A percentile compares a stretch with the other conserved stretches of the same genome.
Evolutionary conservation across 2,113 vertebrate species (phyloP).

Genomic region (Terrapene triunguis): DNA sequence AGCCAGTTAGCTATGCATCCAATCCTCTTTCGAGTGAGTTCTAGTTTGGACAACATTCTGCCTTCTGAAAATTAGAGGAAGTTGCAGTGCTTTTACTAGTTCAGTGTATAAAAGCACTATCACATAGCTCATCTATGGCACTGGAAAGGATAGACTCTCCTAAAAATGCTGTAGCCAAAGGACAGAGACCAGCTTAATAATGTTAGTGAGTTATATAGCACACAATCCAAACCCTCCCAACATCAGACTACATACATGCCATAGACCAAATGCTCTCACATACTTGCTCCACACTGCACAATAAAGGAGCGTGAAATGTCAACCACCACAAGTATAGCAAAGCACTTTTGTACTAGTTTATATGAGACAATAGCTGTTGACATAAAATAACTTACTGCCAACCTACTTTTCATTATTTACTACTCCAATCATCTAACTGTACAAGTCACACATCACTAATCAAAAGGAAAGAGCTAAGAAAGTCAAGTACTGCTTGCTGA

Average conservation of each 20-base stretch:
- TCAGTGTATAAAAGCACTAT: slow-evolving; percentile 6
- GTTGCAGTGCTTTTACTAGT: neutral
- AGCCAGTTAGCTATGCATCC: slow-evolving; percentile 6
- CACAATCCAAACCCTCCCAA: neutral
- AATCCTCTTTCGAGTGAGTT: neutral
- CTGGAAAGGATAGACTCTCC: neutral
- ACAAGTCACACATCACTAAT: neutral
- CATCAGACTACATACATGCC: neutral
- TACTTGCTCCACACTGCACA: neutral
- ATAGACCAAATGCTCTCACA: slow-evolving; percentile 1
- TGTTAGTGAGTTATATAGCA: slow-evolving; percentile 66
- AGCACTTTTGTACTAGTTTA: neutral
- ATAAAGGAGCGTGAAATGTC: neutral
- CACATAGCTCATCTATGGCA: slow-evolving; percentile 6
- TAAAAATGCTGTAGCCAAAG: slow-evolving; percentile 33
- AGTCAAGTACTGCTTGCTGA: slow-evolving; percentile 13
- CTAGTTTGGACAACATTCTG: neutral
- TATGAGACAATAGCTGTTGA: neutral
- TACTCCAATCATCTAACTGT: slow-evolving; percentile 34
- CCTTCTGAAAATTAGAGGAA: neutral
- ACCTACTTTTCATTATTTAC: neutral
- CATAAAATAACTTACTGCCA: neutral
- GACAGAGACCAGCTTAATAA: slow-evolving; percentile 24
- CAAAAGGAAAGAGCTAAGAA: neutral
- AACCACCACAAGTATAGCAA: neutral